A percentile compares a stretch with the other conserved stretches of the same genome.
Conservation (phyloP, 2,113 vertebrate species). For the Nanorana parkeri region DNA sequence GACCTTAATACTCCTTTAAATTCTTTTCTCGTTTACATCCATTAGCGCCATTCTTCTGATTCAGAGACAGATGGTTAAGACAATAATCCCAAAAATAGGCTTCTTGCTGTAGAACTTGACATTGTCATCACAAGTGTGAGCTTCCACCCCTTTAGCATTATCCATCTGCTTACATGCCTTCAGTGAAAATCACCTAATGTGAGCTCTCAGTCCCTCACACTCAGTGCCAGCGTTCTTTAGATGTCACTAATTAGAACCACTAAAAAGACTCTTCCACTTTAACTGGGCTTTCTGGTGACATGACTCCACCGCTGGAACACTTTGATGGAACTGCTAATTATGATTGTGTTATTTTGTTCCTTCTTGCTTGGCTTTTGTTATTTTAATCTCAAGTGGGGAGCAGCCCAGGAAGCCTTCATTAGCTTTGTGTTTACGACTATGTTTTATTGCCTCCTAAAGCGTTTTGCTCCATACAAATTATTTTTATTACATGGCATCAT, state of each 20-base stretch:
- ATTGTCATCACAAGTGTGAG: conserved; percentile 26
- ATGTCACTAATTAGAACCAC: conserved; percentile 44
- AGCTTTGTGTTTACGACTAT: conserved; percentile 23
- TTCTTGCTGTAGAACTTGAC: conserved; percentile 20
- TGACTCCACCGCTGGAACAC: conserved; percentile 2
- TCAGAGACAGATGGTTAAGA: conserved; percentile 21
- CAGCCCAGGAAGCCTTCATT: conserved; percentile 43
- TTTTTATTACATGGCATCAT: conserved; percentile 56
- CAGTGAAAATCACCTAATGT: conserved; percentile 9
- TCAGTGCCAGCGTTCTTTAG: not conserved
- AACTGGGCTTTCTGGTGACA: conserved; percentile 27
- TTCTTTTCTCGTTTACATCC: not conserved
- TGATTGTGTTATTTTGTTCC: conserved; percentile 1
- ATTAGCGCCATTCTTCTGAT: conserved; percentile 22
- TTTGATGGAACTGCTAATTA: conserved; percentile 54
- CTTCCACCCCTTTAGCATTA: conserved; percentile 9
- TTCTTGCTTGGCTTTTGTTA: conserved; percentile 24
- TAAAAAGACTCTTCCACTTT: conserved; percentile 26
- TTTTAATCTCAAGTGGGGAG: conserved; percentile 30
- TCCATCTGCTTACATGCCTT: conserved; percentile 19
- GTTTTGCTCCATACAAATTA: conserved; percentile 50
- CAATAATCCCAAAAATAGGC: conserved; percentile 35
- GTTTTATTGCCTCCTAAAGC: conserved; percentile 54
- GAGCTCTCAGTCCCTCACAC: not conserved
- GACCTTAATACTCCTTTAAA: not conserved